phyloP scores from a whole-genome alignment of 2,888 invertebrate genomes.

The Autographa pulchrina region DNA sequence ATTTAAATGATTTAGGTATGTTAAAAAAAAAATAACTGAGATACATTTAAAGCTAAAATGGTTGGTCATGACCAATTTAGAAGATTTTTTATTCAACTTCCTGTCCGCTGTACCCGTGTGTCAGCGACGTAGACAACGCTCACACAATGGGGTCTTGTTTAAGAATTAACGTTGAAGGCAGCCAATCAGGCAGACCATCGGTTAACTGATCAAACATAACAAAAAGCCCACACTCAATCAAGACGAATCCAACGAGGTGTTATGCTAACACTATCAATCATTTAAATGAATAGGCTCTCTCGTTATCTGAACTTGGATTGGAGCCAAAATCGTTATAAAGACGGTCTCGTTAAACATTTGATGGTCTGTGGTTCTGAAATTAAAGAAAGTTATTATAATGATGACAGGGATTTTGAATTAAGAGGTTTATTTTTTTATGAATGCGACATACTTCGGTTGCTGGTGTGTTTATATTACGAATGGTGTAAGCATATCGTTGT shows the following conservation, averaged over 20 bases:
- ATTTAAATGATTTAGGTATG: too few species aligned
- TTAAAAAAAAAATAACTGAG: too few species aligned
- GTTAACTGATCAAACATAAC: conserved; percentile 87
- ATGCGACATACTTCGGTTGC: conserved; percentile 43
- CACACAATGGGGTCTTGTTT: conserved; percentile 83
- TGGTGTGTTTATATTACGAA: conserved; percentile 49
- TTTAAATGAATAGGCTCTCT: conserved; percentile 68
- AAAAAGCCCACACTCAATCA: conserved; percentile 88
- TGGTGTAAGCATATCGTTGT: conserved; percentile 44
- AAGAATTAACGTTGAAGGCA: conserved; percentile 83
- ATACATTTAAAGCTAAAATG: too few species aligned
- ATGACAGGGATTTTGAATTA: conserved; percentile 60
- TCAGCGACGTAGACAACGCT: conserved; percentile 47
- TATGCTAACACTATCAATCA: conserved; percentile 87
- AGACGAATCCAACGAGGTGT: conserved; percentile 84
- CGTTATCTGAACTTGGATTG: conserved; percentile 80
- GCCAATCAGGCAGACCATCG: conserved; percentile 83
- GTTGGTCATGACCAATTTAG: neutral
- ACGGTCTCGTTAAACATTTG: conserved; percentile 83
- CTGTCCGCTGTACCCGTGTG: conserved; percentile 35
- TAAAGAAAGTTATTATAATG: conserved; percentile 61
- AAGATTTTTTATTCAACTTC: neutral
- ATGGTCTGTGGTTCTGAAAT: conserved; percentile 66
- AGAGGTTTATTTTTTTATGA: conserved; percentile 52
- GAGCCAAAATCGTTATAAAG: conserved; percentile 87